Percentiles rank a stretch among this genome's conserved stretches.
Conservation (phyloP, 2,113 vertebrate species). For the Oxygymnocypris stewartii region DNA sequence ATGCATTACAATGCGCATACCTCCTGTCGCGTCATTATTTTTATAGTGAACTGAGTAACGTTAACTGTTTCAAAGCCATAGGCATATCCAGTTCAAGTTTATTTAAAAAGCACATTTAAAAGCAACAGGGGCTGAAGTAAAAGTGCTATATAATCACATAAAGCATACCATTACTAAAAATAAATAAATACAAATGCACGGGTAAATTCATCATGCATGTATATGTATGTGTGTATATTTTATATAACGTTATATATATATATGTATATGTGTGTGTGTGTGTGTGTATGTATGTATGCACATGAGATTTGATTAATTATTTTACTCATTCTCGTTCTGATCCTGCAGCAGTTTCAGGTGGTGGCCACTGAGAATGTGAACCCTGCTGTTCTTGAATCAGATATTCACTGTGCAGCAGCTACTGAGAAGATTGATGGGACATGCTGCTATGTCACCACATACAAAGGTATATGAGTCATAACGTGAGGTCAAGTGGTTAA, state of each 20-base stretch:
- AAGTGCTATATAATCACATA: not conserved
- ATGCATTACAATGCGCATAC: not conserved
- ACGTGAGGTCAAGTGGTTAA: not conserved
- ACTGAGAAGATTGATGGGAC: slow-evolving; percentile 97
- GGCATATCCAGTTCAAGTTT: not conserved
- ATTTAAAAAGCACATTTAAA: not conserved
- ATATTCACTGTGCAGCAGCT: slow-evolving; percentile 79
- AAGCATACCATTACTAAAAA: not conserved
- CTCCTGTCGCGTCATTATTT: not conserved
- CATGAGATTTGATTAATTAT: not conserved
- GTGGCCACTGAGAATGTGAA: slow-evolving; percentile 86
- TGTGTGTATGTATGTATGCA: not conserved
- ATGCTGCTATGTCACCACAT: slow-evolving; percentile 87
- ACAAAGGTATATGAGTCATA: slow-evolving; percentile 76
- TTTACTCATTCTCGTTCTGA: too few species aligned
- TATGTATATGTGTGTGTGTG: too few species aligned
- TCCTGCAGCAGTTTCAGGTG: slow-evolving; percentile 86
- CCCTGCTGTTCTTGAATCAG: slow-evolving; percentile 81
- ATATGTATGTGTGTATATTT: too few species aligned
- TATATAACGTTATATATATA: too few species aligned
- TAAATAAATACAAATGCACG: not conserved
- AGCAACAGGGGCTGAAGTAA: not conserved
- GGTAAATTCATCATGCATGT: not conserved
- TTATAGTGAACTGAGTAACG: not conserved
- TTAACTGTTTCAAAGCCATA: not conserved